These are phyloP conservation scores for Dysmachus trigonus DNA, from an alignment of 2,888 invertebrate species.

Conservation along the genomic window DNA sequence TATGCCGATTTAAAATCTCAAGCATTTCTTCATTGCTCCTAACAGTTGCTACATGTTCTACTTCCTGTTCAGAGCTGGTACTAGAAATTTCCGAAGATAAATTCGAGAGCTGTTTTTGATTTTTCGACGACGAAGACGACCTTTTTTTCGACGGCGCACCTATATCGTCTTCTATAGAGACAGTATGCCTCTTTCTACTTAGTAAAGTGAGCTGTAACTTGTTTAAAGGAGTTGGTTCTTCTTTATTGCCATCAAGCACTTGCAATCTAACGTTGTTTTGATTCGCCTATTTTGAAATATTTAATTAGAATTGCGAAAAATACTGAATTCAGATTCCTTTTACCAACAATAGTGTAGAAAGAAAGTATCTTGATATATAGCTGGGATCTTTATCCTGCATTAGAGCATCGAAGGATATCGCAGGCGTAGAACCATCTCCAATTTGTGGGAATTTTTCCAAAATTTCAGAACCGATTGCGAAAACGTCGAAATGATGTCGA, in stretches of 20 bases:
- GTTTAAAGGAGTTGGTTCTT: conserved; percentile 53
- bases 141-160: conserved; percentile 47
- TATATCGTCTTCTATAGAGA: conserved; percentile 60
- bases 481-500: conserved; percentile 61
- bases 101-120: background rate
- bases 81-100: background rate
- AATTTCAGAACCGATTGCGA: conserved; percentile 58
- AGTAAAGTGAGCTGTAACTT: conserved; percentile 56
- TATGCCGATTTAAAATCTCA: background rate
- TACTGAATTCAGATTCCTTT: background rate
- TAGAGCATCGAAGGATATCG: conserved; percentile 55
- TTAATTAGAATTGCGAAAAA: conserved; percentile 40
- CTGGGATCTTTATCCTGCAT: conserved; percentile 56
- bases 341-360: conserved; percentile 2
- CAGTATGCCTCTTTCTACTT: conserved; percentile 54
- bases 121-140: background rate
- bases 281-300: conserved; percentile 52
- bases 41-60: background rate
- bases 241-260: conserved; percentile 50
- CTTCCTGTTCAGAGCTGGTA: background rate
- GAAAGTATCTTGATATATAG: conserved; percentile 8
- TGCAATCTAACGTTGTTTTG: conserved; percentile 56
- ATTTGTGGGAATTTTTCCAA: conserved; percentile 53
- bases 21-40: background rate
- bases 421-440: background rate